Percentiles rank a stretch among this genome's conserved stretches.
Evolutionary conservation across 2,797 vertebrate species (phyloP).

Genomic region (Lophius americanus): DNA sequence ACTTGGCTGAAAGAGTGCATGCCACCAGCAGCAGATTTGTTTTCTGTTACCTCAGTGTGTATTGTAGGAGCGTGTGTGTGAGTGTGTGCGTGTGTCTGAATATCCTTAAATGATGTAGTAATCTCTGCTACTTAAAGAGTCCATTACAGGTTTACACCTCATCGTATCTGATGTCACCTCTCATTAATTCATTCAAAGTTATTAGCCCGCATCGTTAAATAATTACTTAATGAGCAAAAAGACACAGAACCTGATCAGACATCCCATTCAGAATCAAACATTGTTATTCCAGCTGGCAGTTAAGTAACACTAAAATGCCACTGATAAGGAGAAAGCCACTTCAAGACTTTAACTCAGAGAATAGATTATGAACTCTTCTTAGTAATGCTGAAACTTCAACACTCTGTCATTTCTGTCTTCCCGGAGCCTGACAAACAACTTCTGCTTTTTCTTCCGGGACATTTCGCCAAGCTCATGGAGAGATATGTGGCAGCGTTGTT

Average conservation of each 20-base stretch:
- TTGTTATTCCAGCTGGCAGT: slow-evolving; percentile 47
- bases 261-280: slow-evolving; percentile 59
- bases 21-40: not conserved
- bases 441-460: slow-evolving; percentile 4
- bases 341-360: slow-evolving; percentile 2
- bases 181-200: slow-evolving; percentile 75
- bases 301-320: slow-evolving; percentile 18
- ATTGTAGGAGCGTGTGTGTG: slow-evolving; percentile 3
- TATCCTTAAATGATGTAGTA: slow-evolving; percentile 45
- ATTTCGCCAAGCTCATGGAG: not conserved
- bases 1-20: slow-evolving; percentile 1
- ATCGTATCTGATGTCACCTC: slow-evolving; percentile 72
- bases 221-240: slow-evolving; percentile 73
- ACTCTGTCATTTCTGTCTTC: slow-evolving; percentile 1
- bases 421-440: slow-evolving; percentile 12
- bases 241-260: slow-evolving; percentile 66
- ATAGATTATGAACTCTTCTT: not conserved
- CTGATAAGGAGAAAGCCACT: slow-evolving; percentile 8
- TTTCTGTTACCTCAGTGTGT: slow-evolving; percentile 12
- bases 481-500: slow-evolving; percentile 8
- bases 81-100: slow-evolving; percentile 9
- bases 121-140: slow-evolving; percentile 69
- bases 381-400: not conserved
- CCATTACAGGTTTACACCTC: slow-evolving; percentile 67
- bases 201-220: slow-evolving; percentile 76